Percentiles rank a stretch among this genome's conserved stretches.
These are phyloP conservation scores for Apoderus coryli DNA, from an alignment of 2,888 invertebrate genomes.

Conservation along the genomic window DNA sequence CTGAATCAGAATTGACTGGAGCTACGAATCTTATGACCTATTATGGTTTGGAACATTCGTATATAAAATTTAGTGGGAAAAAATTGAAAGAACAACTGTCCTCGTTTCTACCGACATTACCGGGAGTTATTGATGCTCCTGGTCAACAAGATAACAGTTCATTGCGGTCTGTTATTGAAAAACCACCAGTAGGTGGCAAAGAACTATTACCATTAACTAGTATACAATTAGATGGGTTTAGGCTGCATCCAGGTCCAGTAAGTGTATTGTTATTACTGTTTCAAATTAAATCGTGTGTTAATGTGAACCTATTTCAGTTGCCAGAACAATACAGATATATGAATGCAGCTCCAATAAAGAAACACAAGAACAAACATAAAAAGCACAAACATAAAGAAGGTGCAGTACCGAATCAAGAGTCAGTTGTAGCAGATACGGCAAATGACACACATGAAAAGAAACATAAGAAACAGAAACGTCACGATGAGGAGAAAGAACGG, in stretches of 20 bases:
- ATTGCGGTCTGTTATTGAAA: conserved; percentile 84
- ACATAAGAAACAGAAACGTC: conserved; percentile 86
- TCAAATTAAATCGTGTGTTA: not conserved
- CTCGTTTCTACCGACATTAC: conserved; percentile 87
- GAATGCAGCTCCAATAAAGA: conserved; percentile 80
- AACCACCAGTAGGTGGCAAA: conserved; percentile 85
- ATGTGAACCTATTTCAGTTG: conserved; percentile 37
- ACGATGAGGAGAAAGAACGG: conserved; percentile 85
- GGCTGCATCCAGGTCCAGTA: conserved; percentile 85
- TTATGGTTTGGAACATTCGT: conserved; percentile 92
- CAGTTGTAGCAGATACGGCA: conserved; percentile 45
- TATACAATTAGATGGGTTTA: conserved; percentile 82
- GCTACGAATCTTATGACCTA: conserved; percentile 94
- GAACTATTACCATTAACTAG: conserved; percentile 76
- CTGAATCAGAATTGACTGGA: conserved; percentile 85
- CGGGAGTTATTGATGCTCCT: conserved; percentile 89
- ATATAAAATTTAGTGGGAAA: conserved; percentile 94
- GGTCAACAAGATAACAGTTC: conserved; percentile 79
- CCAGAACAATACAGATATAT: conserved; percentile 92
- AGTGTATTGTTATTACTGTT: conserved; percentile 15
- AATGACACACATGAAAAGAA: conserved; percentile 87
- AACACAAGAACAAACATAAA: conserved; percentile 92
- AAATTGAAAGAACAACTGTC: conserved; percentile 90
- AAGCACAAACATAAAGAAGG: conserved; percentile 88
- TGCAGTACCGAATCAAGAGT: conserved; percentile 60